Evolutionary conservation across 2,888 invertebrate genomes (phyloP).

Genomic region (Macaria liturata): DNA sequence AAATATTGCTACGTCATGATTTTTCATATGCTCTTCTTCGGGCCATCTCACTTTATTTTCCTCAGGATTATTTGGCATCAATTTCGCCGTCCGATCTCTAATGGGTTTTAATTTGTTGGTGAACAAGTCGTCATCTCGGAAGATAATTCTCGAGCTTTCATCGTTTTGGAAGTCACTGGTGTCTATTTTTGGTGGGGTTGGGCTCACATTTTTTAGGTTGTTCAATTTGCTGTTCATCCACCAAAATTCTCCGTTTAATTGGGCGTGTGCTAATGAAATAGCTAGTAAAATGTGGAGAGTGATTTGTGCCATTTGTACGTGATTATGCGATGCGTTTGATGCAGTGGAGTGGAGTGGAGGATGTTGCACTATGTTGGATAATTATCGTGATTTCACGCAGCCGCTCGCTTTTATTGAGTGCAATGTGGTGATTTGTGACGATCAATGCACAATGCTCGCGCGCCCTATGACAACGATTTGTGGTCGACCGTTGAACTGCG

Average conservation of each 20-base stretch:
- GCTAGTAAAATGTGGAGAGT: slow-evolving; percentile 43
- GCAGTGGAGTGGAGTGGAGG: slow-evolving; percentile 61
- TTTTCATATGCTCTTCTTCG: slow-evolving; percentile 22
- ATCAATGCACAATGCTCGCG: slow-evolving; percentile 45
- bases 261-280: slow-evolving; percentile 48
- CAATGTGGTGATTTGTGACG: slow-evolving; percentile 57
- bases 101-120: slow-evolving; percentile 23
- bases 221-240: slow-evolving; percentile 65
- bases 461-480: slow-evolving; percentile 50
- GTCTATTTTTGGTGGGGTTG: slow-evolving; percentile 57
- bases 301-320: slow-evolving; percentile 50
- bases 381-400: slow-evolving; percentile 59
- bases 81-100: slow-evolving; percentile 23
- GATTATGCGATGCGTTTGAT: slow-evolving; percentile 39
- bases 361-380: slow-evolving; percentile 59
- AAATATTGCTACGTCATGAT: slow-evolving; percentile 11
- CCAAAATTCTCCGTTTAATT: slow-evolving; percentile 73
- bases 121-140: slow-evolving; percentile 49
- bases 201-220: slow-evolving; percentile 45
- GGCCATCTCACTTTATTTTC: slow-evolving; percentile 36
- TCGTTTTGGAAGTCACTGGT: slow-evolving; percentile 63
- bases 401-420: slow-evolving; percentile 58
- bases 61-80: slow-evolving; percentile 3
- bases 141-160: slow-evolving; percentile 63
- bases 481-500: slow-evolving; percentile 46